These are phyloP conservation scores for Rhopalosiphum maidis DNA, from an alignment of 1,140 invertebrate species.

Conservation along the genomic window DNA sequence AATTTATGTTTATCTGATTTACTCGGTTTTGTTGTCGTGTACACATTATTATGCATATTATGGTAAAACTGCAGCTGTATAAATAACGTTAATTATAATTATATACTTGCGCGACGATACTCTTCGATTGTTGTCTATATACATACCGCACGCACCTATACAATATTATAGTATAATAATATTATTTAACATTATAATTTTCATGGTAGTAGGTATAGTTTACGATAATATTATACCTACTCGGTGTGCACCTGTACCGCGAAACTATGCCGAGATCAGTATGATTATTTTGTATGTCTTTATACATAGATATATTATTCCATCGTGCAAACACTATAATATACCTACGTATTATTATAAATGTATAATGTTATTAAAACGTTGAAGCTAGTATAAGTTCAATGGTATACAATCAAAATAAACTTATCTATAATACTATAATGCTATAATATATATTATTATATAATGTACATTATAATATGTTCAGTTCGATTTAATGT, in stretches of 20 bases:
- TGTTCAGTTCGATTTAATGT: neutral
- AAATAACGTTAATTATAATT: slow-evolving; percentile 10
- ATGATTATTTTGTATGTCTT: neutral
- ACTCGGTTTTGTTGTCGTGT: neutral
- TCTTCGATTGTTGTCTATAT: neutral
- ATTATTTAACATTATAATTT: neutral
- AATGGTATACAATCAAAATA: neutral
- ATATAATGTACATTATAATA: neutral
- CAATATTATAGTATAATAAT: too few species aligned
- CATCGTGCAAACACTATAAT: neutral
- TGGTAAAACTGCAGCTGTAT: neutral
- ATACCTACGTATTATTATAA: neutral
- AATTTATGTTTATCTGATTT: neutral
- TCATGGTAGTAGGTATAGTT: neutral
- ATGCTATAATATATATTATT: neutral
- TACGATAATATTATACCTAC: neutral
- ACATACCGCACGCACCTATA: neutral
- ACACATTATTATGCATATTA: neutral
- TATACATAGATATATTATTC: neutral
- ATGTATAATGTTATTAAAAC: neutral
- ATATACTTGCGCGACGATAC: neutral
- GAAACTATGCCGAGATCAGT: neutral
- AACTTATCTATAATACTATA: neutral
- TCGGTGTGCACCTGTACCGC: neutral
- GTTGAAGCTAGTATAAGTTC: neutral